Base-by-base conservation (phyloP, 1,140 invertebrate genomes). In the Lucilia cuprina region DNA sequence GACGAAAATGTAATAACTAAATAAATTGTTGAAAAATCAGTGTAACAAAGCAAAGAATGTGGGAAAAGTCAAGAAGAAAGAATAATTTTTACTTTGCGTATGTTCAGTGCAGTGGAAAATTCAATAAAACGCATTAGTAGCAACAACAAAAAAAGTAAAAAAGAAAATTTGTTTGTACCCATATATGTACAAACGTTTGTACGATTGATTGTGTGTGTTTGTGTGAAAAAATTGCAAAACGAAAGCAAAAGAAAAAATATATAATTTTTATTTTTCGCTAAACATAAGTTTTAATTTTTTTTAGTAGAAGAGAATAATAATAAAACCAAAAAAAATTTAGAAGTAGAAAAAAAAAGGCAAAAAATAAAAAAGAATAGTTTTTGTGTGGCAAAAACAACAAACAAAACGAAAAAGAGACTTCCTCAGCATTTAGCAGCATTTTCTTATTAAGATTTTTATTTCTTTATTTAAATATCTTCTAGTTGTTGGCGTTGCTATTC, bases 101-200 rank as follows among this genome's bases (percentile, higher is more conserved):
- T 65, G 65, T 70, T 10, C 65, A 70, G 65, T 70, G 65, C 65
- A 70, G 17, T 70, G 65, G 65, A 70, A 70, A 70, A 70, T 70
- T 70, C 65, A 70, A 70, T 70, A 70, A 70, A 70, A 70, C 65
- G 65, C 19, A 70, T 70, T 70, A 70, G 14, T 60, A n/a, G n/a
- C 12, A 21, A 21, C 17, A 21, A 21, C 9, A 70, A 21, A 70
- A 70, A 21, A 19, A 25, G n/a, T 21, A 21, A n/a, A 19, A 65
- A 70, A 70, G 65, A 70, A 70, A 70, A 70, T 70, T 70, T 70
- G 65, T 70, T 21, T 60, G 55, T 30, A 30, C 25, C 25, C 17
- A n/a, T 60, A 60, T 60, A n/a, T 60, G 14, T 60, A 30, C 25
- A 30, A 30, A 30, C 25, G 55, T 17, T 14, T 60, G 55, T 60